phyloP scores from a whole-genome alignment of 1,140 invertebrate species.

The Drosophila sulfurigaster region DNA sequence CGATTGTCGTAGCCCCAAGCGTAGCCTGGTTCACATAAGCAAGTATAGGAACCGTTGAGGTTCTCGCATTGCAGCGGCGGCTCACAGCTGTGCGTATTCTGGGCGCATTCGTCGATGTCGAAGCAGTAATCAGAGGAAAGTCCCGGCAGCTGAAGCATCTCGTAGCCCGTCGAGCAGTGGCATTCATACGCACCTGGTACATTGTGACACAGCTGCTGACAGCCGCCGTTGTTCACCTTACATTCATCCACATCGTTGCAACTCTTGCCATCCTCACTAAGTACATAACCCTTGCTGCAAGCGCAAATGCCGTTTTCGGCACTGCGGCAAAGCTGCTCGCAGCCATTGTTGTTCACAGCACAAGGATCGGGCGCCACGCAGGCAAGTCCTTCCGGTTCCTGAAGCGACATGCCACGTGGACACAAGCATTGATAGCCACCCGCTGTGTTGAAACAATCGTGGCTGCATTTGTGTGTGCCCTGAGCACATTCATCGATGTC shows the following conservation, averaged over 20 bases:
- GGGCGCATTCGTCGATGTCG: constrained; percentile 90
- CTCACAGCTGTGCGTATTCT: constrained; percentile 88
- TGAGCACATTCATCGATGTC: constrained; percentile 92
- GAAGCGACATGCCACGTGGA: constrained; percentile 86
- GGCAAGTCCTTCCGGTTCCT: constrained; percentile 79
- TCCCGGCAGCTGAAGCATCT: constrained; percentile 59
- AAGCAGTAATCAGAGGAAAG: constrained; percentile 65
- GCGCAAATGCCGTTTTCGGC: constrained; percentile 84
- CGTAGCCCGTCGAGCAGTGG: constrained; percentile 86
- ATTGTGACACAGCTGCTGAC: constrained; percentile 89
- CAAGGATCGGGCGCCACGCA: constrained; percentile 88
- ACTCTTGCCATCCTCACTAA: constrained; percentile 69
- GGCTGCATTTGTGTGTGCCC: constrained; percentile 90
- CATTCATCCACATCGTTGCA: constrained; percentile 93
- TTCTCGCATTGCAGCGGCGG: constrained; percentile 92
- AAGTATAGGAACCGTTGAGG: constrained; percentile 94
- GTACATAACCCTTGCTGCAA: constrained; percentile 86
- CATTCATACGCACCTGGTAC: constrained; percentile 92
- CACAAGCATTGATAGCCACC: constrained; percentile 94
- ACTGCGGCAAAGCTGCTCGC: constrained; percentile 85
- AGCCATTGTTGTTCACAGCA: constrained; percentile 85
- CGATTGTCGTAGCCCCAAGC: constrained; percentile 82
- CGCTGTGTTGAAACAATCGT: constrained; percentile 93
- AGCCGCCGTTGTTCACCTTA: constrained; percentile 87
- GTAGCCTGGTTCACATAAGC: constrained; percentile 93